These are phyloP conservation scores for Saxicola maurus DNA, from an alignment of 2,797 vertebrate genomes.

Conservation along the genomic window DNA sequence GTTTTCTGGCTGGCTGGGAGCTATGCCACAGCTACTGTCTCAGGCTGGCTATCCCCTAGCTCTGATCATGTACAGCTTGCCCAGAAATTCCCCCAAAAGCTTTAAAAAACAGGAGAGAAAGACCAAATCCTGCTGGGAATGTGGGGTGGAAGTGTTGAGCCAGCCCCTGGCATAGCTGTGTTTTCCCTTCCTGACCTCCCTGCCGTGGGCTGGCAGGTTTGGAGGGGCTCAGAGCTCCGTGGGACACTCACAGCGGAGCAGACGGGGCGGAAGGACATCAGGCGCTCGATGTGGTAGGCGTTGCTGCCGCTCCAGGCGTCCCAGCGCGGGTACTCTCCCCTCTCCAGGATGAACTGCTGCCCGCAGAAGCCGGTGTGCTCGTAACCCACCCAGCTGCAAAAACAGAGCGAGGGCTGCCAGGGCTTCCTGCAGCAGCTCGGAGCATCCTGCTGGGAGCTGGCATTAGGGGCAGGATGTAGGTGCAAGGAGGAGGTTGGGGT, in stretches of 20 bases:
- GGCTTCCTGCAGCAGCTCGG: neutral
- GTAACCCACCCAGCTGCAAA: slow-evolving; percentile 89
- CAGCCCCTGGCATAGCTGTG: neutral
- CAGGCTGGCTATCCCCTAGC: neutral
- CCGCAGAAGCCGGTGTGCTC: slow-evolving; percentile 95
- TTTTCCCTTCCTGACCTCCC: neutral
- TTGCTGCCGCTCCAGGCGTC: slow-evolving; percentile 97
- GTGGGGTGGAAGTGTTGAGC: fast-evolving
- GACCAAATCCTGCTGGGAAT: neutral
- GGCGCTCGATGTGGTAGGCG: slow-evolving; percentile 93
- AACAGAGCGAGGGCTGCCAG: slow-evolving; percentile 14
- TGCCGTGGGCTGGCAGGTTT: neutral
- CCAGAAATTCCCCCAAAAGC: neutral
- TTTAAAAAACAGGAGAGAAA: neutral
- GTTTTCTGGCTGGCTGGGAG: neutral
- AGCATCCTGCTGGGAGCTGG: neutral
- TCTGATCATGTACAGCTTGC: neutral
- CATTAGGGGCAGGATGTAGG: neutral
- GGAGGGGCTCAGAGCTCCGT: fast-evolving
- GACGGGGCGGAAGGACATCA: slow-evolving; percentile 96
- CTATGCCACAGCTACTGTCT: neutral
- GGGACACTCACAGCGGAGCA: slow-evolving; percentile 86
- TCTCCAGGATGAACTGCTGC: slow-evolving; percentile 96
- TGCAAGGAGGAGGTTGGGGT: neutral
- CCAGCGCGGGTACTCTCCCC: slow-evolving; percentile 95